Conservation (phyloP, 2,797 vertebrate species). For the Thalassophryne amazonica region DNA sequence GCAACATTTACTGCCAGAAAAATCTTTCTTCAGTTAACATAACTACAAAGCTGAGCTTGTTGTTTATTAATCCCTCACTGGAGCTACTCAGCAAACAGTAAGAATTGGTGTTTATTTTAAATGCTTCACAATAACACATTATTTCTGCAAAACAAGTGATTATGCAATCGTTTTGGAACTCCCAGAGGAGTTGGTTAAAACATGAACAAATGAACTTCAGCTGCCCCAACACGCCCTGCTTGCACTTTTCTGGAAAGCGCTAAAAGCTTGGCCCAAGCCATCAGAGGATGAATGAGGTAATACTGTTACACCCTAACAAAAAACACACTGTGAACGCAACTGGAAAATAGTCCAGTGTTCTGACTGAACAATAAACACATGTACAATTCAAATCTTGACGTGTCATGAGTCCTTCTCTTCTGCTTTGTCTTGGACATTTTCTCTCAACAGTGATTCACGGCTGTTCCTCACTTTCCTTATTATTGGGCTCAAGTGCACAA, state of each 20-base stretch:
- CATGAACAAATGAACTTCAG: slow-evolving; percentile 60
- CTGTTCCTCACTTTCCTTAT: too few relatives aligned
- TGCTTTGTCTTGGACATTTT: too few relatives aligned
- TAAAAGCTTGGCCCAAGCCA: slow-evolving; percentile 41
- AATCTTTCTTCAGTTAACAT: too few relatives aligned
- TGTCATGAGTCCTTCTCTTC: too few relatives aligned
- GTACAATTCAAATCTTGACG: slow-evolving; percentile 9
- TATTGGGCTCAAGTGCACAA: too few relatives aligned
- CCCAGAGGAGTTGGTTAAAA: slow-evolving; percentile 38
- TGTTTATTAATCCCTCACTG: not conserved
- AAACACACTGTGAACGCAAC: slow-evolving; percentile 42
- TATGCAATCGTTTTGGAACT: slow-evolving; percentile 43
- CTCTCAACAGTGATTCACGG: too few relatives aligned
- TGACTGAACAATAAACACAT: slow-evolving; percentile 39
- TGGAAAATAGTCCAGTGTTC: slow-evolving; percentile 29
- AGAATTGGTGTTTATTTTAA: slow-evolving; percentile 8
- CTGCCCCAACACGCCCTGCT: slow-evolving; percentile 60
- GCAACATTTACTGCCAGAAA: too few relatives aligned
- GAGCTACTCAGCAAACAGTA: not conserved
- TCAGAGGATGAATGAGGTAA: slow-evolving; percentile 69
- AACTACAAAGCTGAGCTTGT: not conserved
- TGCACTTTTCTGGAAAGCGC: slow-evolving; percentile 51
- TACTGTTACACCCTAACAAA: slow-evolving; percentile 67
- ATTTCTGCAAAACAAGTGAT: slow-evolving; percentile 39
- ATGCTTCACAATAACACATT: slow-evolving; percentile 20